Conservation (phyloP, 30 jellyfish, hydroid and myxozoan genomes). For the Pseudorhiza aurosa region DNA sequence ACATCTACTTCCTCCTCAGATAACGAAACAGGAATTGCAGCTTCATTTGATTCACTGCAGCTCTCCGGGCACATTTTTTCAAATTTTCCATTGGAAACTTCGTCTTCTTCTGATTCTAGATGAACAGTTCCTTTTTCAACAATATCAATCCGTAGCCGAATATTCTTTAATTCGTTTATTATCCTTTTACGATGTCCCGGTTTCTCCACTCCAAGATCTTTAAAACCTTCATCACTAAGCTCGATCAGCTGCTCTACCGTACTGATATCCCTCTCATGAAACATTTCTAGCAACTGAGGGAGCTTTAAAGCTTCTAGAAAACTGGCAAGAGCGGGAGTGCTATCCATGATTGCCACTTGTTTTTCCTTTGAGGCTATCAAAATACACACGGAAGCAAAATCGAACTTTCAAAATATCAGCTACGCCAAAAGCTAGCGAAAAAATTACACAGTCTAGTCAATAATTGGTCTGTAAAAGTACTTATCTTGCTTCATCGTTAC, state of each 20-base stretch:
- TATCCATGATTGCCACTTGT: background rate
- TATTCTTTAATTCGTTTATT: constrained; percentile 47
- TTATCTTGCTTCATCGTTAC: too few species aligned
- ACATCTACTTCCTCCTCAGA: constrained; percentile 2
- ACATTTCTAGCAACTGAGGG: constrained; percentile 16
- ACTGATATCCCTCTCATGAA: constrained; percentile 13
- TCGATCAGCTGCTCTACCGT: constrained; percentile 19
- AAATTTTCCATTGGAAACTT: background rate
- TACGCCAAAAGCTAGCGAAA: too few species aligned
- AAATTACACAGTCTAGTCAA: too few species aligned
- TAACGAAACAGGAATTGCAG: background rate
- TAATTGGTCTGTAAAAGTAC: too few species aligned
- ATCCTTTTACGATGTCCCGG: constrained; percentile 86
- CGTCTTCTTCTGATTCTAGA: background rate
- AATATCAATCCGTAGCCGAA: constrained; percentile 31
- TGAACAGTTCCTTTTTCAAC: background rate
- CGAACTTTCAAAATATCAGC: too few species aligned
- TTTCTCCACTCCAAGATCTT: constrained; percentile 72
- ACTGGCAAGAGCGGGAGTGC: constrained; percentile 36
- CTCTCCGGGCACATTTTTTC: background rate
- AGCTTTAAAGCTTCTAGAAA: constrained; percentile 64
- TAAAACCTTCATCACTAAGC: constrained; percentile 47
- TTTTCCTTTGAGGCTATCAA: background rate
- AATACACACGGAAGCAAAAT: constrained; percentile 60
- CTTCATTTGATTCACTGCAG: too few species aligned